Evolutionary conservation across 2,113 vertebrate species (phyloP), one percentile per base, ranked within the genome.

Genomic region (Carlito syrichta): DNA sequence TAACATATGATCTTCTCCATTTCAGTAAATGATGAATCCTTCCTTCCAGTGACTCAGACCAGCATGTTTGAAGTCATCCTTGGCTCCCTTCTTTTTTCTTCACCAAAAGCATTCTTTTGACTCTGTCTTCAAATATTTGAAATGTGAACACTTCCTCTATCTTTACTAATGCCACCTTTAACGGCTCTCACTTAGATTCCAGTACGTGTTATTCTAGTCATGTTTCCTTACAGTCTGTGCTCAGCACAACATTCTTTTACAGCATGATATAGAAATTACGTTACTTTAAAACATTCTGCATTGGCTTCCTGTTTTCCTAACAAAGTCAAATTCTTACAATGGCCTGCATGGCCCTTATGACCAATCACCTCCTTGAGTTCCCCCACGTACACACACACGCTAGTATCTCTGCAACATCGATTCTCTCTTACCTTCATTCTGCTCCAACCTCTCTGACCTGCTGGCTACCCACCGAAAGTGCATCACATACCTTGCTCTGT

Each of bases 401-500:
- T 20, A 48, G 1, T 23, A 16, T 8, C 1, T 45, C 20, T 76
- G 22, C 27, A 50, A 40, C 19, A 48, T n/a, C 22, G n/a, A 2
- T 25, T 63, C 48, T 83, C 4, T 63, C 71, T 68, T 60, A 50
- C 35, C 78, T 3, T 54, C 17, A n/a, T 35, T 60, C 32, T 74
- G 4, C 1, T 69, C 11, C 27, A 45, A 5, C 3, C 13, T 56
- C 0, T 10, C 20, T 6, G 11, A 0, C 6, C 5, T 48, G 30
- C 25, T 38, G n/a, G 20, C 2, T 56, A 6, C 50, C 62, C 8
- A 13, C 89, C 17, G 81, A 56, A 62, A 52, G 20, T 62, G 6
- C 14, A 43, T 84, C 38, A 3, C 13, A 3, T 45, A 63, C 10
- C 12, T 68, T 54, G 7, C 32, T 50, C 2, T n/a, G 27, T n/a